Conservation (phyloP, 2,888 invertebrate genomes). For the Idaea aversata region DNA sequence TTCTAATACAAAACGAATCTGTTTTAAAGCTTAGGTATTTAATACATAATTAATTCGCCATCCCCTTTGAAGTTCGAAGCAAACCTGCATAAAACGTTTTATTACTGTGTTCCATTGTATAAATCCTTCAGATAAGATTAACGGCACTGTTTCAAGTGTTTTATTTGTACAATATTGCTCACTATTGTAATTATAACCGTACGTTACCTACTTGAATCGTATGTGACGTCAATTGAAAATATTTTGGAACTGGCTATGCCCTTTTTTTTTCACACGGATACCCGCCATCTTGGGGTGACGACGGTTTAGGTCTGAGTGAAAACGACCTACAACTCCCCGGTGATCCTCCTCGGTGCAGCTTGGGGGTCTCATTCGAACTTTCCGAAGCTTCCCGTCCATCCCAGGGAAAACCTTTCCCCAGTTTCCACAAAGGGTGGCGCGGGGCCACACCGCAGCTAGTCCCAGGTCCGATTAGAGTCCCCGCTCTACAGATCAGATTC, state of each 20-base stretch:
- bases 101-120: slow-evolving; percentile 33
- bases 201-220: slow-evolving; percentile 17
- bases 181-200: slow-evolving; percentile 37
- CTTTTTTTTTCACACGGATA: neutral
- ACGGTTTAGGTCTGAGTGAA: no score
- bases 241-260: neutral
- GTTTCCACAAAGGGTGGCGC: no score
- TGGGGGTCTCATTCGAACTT: no score
- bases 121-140: slow-evolving; percentile 40
- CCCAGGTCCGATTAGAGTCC: no score
- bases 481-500: no score
- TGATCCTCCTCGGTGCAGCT: no score
- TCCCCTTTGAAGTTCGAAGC: neutral
- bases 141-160: slow-evolving; percentile 44
- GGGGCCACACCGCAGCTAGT: no score
- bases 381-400: no score
- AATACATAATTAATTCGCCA: neutral
- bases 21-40: neutral
- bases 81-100: slow-evolving; percentile 7
- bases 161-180: slow-evolving; percentile 49
- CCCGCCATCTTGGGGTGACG: neutral
- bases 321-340: no score
- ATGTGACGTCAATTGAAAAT: slow-evolving; percentile 39
- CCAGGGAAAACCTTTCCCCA: no score
- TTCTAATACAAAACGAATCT: no score